These are phyloP conservation scores for Halcyon smyrnensis DNA, from an alignment of 2,797 vertebrate genomes.

Conservation along the genomic window DNA sequence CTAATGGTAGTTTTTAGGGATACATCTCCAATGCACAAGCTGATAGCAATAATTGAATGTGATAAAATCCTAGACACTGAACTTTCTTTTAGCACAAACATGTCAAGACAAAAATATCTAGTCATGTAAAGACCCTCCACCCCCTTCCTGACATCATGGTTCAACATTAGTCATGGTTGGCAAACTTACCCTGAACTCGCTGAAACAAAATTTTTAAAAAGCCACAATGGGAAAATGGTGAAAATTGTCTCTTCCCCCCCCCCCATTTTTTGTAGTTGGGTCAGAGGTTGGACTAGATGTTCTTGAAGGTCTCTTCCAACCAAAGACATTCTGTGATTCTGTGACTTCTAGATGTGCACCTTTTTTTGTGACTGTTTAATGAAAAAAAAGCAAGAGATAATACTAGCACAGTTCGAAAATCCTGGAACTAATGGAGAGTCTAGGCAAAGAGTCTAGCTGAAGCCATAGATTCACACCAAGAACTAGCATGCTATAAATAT, in stretches of 20 bases:
- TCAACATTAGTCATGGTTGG: conserved; percentile 40
- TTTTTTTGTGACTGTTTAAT: not conserved
- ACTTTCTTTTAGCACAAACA: conserved; percentile 40
- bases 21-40: conserved; percentile 44
- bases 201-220: not conserved
- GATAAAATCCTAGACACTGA: conserved; percentile 43
- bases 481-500: not conserved
- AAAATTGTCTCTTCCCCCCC: too few species aligned
- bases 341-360: not conserved
- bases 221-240: not conserved
- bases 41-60: conserved; percentile 54
- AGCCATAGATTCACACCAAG: not conserved
- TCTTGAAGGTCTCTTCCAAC: too few species aligned
- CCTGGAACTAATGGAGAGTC: not conserved
- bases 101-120: conserved; percentile 50
- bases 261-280: not conserved
- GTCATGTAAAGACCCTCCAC: not conserved
- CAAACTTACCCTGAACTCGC: conserved; percentile 30
- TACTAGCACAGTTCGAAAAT: not conserved
- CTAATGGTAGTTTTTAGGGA: conserved; percentile 63
- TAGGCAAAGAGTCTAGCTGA: not conserved
- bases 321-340: too few species aligned
- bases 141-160: conserved; percentile 22
- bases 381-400: not conserved
- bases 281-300: too few species aligned